phyloP scores from a whole-genome alignment of 2,113 vertebrate genomes.

The Lepisosteus oculatus region DNA sequence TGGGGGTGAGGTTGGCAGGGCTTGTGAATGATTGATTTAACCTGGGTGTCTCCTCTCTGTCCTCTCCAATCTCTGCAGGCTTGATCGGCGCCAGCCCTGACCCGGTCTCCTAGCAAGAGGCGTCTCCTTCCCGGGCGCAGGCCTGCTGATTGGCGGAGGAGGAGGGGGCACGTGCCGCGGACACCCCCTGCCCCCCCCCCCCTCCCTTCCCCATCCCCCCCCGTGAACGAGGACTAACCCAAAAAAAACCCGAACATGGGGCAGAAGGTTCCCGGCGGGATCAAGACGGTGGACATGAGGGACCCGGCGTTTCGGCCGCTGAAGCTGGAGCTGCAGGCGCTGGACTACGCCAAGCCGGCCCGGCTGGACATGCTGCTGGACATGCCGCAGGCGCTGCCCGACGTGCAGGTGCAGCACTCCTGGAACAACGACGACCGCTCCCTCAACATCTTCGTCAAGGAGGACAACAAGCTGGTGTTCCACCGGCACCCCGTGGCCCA shows the following conservation, averaged over 20 bases:
- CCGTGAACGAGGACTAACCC: slow-evolving; percentile 30
- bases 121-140: slow-evolving; percentile 4
- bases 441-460: slow-evolving; percentile 94
- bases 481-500: slow-evolving; percentile 97
- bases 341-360: slow-evolving; percentile 87
- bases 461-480: slow-evolving; percentile 92
- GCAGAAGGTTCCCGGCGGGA: slow-evolving; percentile 95
- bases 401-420: slow-evolving; percentile 83
- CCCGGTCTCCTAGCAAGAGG: slow-evolving; percentile 34
- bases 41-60: slow-evolving; percentile 42
- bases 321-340: slow-evolving; percentile 87
- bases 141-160: slow-evolving; percentile 31
- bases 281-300: slow-evolving; percentile 96
- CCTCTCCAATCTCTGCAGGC: slow-evolving; percentile 49
- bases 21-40: slow-evolving; percentile 7
- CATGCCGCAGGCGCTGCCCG: slow-evolving; percentile 78
- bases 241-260: slow-evolving; percentile 76
- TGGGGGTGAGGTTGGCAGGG: not conserved
- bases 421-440: slow-evolving; percentile 97
- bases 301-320: slow-evolving; percentile 87
- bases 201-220: not conserved
- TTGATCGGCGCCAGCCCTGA: slow-evolving; percentile 24
- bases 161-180: slow-evolving; percentile 40
- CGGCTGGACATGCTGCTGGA: slow-evolving; percentile 92
- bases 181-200: slow-evolving; percentile 44